Evolutionary conservation across 1,140 invertebrate genomes (phyloP).

Genomic region (Vanessa atalanta): DNA sequence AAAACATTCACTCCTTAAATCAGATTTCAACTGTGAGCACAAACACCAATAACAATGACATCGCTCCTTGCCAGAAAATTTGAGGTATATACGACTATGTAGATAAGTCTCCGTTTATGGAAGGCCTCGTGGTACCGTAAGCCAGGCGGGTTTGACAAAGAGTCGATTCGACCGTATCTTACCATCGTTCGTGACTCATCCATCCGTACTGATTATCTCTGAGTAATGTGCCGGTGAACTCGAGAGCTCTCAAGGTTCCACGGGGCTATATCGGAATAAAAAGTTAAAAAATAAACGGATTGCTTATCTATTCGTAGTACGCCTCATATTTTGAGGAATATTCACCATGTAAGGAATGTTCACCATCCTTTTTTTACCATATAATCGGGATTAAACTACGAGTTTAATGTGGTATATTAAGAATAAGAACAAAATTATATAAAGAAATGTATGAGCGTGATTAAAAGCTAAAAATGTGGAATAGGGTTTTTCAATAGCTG

Average conservation of each 20-base stretch:
- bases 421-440: too few relatives aligned
- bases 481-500: too few relatives aligned
- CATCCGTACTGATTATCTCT: slow-evolving; percentile 54
- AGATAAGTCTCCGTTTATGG: slow-evolving; percentile 2
- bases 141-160: slow-evolving; percentile 53
- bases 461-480: too few relatives aligned
- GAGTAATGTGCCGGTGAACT: slow-evolving; percentile 48
- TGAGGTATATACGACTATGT: not conserved
- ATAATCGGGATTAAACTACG: too few relatives aligned
- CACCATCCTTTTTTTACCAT: too few relatives aligned
- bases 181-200: slow-evolving; percentile 63
- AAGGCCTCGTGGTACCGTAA: slow-evolving; percentile 23
- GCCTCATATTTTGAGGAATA: not conserved
- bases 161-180: slow-evolving; percentile 46
- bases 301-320: not conserved
- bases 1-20: too few relatives aligned
- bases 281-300: not conserved
- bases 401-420: too few relatives aligned
- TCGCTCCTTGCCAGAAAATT: not conserved
- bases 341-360: not conserved
- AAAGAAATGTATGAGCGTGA: too few relatives aligned
- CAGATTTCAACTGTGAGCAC: too few relatives aligned
- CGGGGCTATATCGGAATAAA: slow-evolving; percentile 15
- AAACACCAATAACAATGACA: not conserved
- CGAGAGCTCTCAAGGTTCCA: slow-evolving; percentile 40